Conservation (phyloP, 1,140 invertebrate species). For the Papilio polyxenes region DNA sequence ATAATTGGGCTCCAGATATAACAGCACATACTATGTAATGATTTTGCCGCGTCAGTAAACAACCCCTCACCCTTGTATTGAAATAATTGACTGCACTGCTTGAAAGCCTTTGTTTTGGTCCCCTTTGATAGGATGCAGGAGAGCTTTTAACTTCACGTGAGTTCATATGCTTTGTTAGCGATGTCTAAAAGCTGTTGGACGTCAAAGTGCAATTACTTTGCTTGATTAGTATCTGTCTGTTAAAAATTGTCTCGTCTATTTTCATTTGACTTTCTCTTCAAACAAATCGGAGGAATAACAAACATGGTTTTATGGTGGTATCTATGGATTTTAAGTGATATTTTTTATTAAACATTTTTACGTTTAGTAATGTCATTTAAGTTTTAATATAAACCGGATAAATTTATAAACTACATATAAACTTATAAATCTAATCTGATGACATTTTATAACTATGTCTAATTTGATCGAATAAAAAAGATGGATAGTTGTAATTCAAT, state of each 20-base stretch:
- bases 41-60: background rate
- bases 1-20: background rate
- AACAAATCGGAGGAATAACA: too few relatives aligned
- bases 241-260: background rate
- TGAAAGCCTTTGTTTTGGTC: slow-evolving; percentile 25
- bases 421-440: too few relatives aligned
- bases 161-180: slow-evolving; percentile 8
- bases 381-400: too few relatives aligned
- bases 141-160: background rate
- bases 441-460: too few relatives aligned
- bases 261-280: background rate
- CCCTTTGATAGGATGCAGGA: background rate
- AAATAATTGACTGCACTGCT: slow-evolving; percentile 33
- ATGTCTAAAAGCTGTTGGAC: background rate
- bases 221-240: background rate
- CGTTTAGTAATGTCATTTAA: too few relatives aligned
- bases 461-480: too few relatives aligned
- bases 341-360: too few relatives aligned
- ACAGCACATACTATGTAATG: background rate
- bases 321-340: too few relatives aligned
- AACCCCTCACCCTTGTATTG: background rate
- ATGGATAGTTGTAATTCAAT: too few relatives aligned
- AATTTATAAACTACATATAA: too few relatives aligned
- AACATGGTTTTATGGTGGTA: too few relatives aligned
- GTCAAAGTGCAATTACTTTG: background rate